These are phyloP conservation scores for Charaxes varanes DNA, from an alignment of 1,140 invertebrate genomes.

Conservation along the genomic window DNA sequence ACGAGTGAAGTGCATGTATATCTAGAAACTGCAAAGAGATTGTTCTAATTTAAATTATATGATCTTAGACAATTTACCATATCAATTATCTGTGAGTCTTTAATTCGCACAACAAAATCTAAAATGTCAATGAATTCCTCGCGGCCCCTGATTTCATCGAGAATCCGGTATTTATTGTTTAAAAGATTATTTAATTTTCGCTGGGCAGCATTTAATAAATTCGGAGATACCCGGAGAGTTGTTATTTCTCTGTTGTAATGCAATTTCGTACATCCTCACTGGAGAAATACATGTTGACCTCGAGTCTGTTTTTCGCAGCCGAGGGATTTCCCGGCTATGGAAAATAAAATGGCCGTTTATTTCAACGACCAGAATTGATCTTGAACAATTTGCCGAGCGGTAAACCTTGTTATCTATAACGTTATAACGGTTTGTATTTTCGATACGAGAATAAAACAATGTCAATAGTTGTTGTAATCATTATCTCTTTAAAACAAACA, in stretches of 20 bases:
- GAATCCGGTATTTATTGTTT: no score
- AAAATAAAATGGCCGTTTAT: neutral
- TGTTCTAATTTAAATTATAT: neutral
- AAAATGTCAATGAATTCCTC: no score
- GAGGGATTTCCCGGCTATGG: conserved; percentile 1
- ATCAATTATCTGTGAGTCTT: neutral
- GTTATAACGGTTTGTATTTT: no score
- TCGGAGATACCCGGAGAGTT: neutral
- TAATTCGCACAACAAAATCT: no score
- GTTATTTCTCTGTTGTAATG: conserved; percentile 1
- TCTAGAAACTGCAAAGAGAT: conserved; percentile 6
- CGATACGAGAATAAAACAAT: no score
- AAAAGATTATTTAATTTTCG: no score
- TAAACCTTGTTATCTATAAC: no score
- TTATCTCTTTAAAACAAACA: no score
- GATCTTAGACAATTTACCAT: conserved; percentile 1
- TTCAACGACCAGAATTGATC: no score
- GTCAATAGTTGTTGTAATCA: no score
- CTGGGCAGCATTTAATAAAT: neutral
- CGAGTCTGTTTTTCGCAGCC: conserved; percentile 1
- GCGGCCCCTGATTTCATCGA: no score
- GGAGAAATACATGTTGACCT: conserved; percentile 4
- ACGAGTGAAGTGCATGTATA: conserved; percentile 5
- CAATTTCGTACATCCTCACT: conserved; percentile 3
- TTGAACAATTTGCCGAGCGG: no score